Evolutionary conservation across 2,888 invertebrate species (phyloP).

Genomic region (Trachelus iudaicus): DNA sequence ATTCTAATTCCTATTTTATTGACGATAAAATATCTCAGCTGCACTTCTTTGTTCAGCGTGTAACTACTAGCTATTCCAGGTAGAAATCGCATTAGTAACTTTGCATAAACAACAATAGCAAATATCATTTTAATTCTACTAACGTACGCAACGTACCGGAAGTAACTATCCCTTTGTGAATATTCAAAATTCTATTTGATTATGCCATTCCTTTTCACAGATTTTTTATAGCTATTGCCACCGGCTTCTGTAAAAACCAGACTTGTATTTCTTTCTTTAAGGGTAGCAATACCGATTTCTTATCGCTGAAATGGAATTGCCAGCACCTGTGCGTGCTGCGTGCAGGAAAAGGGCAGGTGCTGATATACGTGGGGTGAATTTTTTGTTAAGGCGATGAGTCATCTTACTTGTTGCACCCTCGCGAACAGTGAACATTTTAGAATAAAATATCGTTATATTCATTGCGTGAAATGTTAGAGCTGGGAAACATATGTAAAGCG

Average conservation of each 20-base stretch:
- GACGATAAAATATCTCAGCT: background rate
- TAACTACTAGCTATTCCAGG: background rate
- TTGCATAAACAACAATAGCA: background rate
- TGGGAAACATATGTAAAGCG: background rate
- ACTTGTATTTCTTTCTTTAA: background rate
- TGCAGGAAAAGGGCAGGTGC: slow-evolving; percentile 1
- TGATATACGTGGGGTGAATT: background rate
- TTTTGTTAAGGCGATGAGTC: background rate
- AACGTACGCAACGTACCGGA: background rate
- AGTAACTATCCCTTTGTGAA: background rate
- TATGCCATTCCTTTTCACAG: background rate
- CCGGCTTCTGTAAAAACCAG: background rate
- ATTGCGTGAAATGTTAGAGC: background rate
- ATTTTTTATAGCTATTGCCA: background rate
- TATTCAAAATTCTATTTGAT: background rate
- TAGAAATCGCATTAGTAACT: background rate
- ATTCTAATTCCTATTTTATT: background rate
- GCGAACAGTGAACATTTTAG: background rate
- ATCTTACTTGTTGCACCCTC: background rate
- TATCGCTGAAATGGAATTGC: background rate
- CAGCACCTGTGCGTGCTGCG: background rate
- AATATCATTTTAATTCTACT: background rate
- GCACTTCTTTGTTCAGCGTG: background rate
- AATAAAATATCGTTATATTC: background rate
- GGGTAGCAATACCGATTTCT: background rate